phyloP scores from a whole-genome alignment of 2,113 vertebrate species.

The Chlamydotis undulata region DNA sequence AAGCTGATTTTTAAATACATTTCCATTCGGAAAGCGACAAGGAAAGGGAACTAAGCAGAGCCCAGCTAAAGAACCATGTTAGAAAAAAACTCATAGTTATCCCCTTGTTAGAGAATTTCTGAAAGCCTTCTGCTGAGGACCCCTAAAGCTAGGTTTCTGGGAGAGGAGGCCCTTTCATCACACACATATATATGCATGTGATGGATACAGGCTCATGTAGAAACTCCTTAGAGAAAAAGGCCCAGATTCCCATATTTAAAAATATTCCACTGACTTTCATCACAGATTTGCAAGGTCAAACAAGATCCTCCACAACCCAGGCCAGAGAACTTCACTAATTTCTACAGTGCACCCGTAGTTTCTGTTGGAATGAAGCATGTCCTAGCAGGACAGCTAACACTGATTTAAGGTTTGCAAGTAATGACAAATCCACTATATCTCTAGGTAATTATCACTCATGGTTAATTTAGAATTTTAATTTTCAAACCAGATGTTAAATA shows the following conservation, averaged over 20 bases:
- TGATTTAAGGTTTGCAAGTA: not conserved
- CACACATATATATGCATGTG: accelerated
- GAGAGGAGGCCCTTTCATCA: not conserved
- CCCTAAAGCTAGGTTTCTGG: accelerated
- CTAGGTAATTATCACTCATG: constrained; percentile 7
- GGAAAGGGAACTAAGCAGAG: not conserved
- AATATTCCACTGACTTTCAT: not conserved
- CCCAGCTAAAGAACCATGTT: not conserved
- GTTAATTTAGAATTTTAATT: constrained; percentile 32
- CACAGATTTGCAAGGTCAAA: not conserved
- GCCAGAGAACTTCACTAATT: not conserved
- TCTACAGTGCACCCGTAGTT: not conserved
- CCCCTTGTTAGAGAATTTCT: not conserved
- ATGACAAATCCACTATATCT: not conserved
- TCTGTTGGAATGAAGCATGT: not conserved
- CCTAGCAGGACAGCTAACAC: not conserved
- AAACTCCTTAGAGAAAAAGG: not conserved
- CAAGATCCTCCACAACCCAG: not conserved
- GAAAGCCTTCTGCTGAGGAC: not conserved
- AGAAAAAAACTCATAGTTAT: not conserved
- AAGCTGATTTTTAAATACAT: not conserved
- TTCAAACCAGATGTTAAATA: constrained; percentile 23
- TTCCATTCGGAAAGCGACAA: not conserved
- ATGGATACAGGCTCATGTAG: not conserved
- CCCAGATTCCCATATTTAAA: not conserved